Evolutionary conservation across 2,797 vertebrate genomes (phyloP), one percentile per base, ranked within the genome.

Genomic region (Mormyrops attenuatus): DNA sequence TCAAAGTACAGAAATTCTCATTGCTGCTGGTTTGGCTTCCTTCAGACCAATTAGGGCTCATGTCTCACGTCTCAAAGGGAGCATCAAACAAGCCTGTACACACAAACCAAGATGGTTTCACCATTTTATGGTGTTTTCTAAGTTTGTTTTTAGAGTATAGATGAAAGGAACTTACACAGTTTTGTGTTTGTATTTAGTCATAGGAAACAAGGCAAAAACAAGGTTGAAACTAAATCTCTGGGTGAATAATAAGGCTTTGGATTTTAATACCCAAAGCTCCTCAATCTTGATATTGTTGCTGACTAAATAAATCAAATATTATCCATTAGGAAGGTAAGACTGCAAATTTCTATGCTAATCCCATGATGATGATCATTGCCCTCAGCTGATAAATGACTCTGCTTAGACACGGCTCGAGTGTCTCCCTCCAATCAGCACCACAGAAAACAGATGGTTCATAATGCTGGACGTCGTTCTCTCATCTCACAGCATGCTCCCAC

Each of bases 231-330:
- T 15, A 13, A 38, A 38, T 38, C 30, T 41, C 30, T 41, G 34
- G 15, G 11, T 80, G 38, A 80, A 80, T 44, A 80, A 80, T 80
- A 41, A n/a, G 73, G 73, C 6, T 41, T 44, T 44, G 15, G 38
- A 80, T 44, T 80, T 80, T 7, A 47, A 26, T 5, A 53, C 9
- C 73, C 34, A 11, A 52, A 47, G 17, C 34, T 41, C 17, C 73
- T 44, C 17, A 20, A 22, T 41, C 49, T 41, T 50, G 5, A 13
- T 34, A 82, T 89, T 7, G 53, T 57, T 87, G 30, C 52, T 57
- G 50, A 89, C 88, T 9, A 82, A 89, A 89, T 89, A 82, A 89
- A 82, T 53, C 38, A 82, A 55, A 89, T 4, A 20, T 41, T 5
- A 53, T 85, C 11, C 15, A 26, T 55, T 53, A 7, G 88, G 52